Conservation (phyloP, 2,113 vertebrate genomes). For the Dipodomys spectabilis region DNA sequence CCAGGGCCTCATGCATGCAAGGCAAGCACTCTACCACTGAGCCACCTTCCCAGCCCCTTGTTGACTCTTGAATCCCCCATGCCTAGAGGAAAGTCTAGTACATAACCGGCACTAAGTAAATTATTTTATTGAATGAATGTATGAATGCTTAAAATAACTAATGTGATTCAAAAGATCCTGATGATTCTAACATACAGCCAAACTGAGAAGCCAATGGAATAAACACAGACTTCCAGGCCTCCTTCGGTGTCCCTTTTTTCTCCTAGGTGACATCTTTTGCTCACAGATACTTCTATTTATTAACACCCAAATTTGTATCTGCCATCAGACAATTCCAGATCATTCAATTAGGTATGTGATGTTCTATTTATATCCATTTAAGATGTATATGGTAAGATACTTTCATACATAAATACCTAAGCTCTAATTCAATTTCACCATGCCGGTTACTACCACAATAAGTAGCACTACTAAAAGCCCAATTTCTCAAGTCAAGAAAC, state of each 20-base stretch:
- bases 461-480: not conserved
- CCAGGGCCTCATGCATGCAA: no score
- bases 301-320: not conserved
- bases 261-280: not conserved
- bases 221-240: not conserved
- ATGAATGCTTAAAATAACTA: constrained; percentile 46
- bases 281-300: not conserved
- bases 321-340: not conserved
- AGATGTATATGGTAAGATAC: not conserved
- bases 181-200: not conserved
- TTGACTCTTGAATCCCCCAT: constrained; percentile 28
- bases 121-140: constrained; percentile 28
- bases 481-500: constrained; percentile 39
- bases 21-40: no score
- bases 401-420: not conserved
- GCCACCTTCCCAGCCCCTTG: not conserved
- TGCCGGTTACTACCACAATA: not conserved
- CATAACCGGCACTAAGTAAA: constrained; percentile 1
- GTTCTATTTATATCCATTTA: not conserved
- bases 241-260: not conserved
- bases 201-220: not conserved
- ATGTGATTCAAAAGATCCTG: constrained; percentile 24
- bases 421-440: not conserved
- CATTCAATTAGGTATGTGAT: not conserved
- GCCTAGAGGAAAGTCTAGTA: constrained; percentile 32